A percentile compares a stretch with the other conserved stretches of the same genome.
Conservation (phyloP, 2,797 vertebrate genomes). For the Acanthis flammea region DNA sequence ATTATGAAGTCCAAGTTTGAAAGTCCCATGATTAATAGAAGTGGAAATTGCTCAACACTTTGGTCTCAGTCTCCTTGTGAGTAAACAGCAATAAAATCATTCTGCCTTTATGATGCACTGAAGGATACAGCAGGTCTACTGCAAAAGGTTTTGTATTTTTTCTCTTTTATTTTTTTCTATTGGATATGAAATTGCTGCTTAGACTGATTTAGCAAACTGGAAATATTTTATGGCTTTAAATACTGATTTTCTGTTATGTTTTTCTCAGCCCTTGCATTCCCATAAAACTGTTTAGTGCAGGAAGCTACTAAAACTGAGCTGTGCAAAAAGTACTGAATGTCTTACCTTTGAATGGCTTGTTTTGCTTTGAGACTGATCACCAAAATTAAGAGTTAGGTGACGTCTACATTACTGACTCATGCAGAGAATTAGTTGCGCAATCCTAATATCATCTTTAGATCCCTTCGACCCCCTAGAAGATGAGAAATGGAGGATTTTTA, state of each 20-base stretch:
- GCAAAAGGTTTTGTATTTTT: constrained; percentile 15
- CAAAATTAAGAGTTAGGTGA: background rate
- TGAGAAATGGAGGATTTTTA: background rate
- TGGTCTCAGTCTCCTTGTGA: background rate
- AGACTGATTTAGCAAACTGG: background rate
- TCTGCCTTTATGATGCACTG: constrained; percentile 26
- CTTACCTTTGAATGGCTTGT: background rate
- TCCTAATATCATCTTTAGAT: background rate
- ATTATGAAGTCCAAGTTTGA: background rate
- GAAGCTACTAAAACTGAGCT: background rate
- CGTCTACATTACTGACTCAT: background rate
- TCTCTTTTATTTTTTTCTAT: background rate
- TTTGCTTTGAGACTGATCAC: background rate
- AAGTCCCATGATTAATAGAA: constrained; percentile 15
- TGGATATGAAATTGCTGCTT: background rate
- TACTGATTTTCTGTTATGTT: background rate
- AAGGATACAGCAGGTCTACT: background rate
- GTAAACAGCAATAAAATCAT: constrained; percentile 22
- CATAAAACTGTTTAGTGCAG: background rate
- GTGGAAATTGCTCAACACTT: background rate
- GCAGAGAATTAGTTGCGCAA: background rate
- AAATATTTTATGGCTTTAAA: background rate
- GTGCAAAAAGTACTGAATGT: background rate
- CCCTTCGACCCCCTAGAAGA: background rate
- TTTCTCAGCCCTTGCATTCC: background rate